phyloP scores from a whole-genome alignment of 2,797 vertebrate genomes.

The Tadarida brasiliensis region DNA sequence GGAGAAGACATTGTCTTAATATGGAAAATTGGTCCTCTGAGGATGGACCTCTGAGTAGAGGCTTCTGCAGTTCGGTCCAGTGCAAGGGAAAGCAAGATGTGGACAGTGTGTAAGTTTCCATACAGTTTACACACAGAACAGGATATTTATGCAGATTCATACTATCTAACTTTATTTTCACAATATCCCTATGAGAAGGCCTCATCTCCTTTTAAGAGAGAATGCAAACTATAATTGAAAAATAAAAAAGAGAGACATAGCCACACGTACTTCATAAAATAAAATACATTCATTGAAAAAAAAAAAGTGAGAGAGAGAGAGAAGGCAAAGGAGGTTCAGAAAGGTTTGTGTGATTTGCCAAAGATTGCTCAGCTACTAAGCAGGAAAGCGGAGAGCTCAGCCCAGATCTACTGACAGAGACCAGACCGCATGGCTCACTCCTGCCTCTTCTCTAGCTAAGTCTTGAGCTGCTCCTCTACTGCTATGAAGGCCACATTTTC shows the following conservation, averaged over 20 bases:
- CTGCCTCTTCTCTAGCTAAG: background rate
- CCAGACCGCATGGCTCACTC: accelerated
- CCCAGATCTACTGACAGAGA: background rate
- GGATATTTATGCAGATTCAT: background rate
- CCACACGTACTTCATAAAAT: background rate
- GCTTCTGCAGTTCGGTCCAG: background rate
- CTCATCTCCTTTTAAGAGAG: background rate
- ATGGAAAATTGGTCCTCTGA: background rate
- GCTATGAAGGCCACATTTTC: background rate
- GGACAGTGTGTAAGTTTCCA: background rate
- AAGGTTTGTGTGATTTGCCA: background rate
- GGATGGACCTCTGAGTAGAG: background rate
- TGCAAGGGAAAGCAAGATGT: background rate
- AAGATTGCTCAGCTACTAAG: background rate
- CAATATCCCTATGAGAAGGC: background rate
- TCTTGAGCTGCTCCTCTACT: background rate
- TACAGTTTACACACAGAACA: background rate
- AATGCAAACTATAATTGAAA: background rate
- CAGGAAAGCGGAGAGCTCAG: background rate
- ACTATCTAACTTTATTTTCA: background rate
- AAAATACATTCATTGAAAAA: background rate
- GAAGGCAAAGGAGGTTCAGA: background rate
- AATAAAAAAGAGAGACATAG: background rate
- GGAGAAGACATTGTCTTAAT: background rate
- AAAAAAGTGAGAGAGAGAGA: background rate